Evolutionary conservation across 1,140 invertebrate species (phyloP).

Genomic region (Calycopis cecrops): DNA sequence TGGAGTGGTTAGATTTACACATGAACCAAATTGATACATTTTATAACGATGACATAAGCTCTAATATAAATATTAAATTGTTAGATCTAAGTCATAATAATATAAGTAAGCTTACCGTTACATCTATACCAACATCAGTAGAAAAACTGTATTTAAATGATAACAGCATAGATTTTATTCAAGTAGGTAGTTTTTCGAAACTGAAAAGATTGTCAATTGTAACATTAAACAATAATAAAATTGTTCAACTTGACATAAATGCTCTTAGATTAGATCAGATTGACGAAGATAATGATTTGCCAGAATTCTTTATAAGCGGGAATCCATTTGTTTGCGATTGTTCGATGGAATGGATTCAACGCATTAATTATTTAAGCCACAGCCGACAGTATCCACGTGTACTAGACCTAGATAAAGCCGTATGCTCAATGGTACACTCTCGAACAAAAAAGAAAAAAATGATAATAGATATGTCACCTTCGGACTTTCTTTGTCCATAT

Average conservation of each 20-base stretch:
- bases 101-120: slow-evolving; percentile 80
- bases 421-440: slow-evolving; percentile 87
- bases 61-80: slow-evolving; percentile 80
- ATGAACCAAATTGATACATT: slow-evolving; percentile 78
- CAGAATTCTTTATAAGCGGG: slow-evolving; percentile 86
- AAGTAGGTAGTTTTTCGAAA: slow-evolving; percentile 83
- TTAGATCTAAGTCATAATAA: slow-evolving; percentile 86
- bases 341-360: slow-evolving; percentile 89
- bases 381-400: slow-evolving; percentile 86
- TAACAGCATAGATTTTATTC: slow-evolving; percentile 82
- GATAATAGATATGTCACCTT: slow-evolving; percentile 84
- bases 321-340: slow-evolving; percentile 91
- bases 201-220: slow-evolving; percentile 83
- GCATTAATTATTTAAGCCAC: slow-evolving; percentile 83
- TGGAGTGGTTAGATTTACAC: slow-evolving; percentile 84
- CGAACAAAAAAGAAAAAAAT: slow-evolving; percentile 82
- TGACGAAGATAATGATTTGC: slow-evolving; percentile 78
- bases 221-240: slow-evolving; percentile 84
- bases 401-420: slow-evolving; percentile 88
- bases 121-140: slow-evolving; percentile 82
- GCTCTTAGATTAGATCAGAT: slow-evolving; percentile 82
- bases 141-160: slow-evolving; percentile 86
- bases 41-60: slow-evolving; percentile 54
- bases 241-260: slow-evolving; percentile 83
- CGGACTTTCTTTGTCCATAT: slow-evolving; percentile 91